Evolutionary conservation across 2,113 vertebrate species (phyloP).

Genomic region (Brachypteracias leptosomus): DNA sequence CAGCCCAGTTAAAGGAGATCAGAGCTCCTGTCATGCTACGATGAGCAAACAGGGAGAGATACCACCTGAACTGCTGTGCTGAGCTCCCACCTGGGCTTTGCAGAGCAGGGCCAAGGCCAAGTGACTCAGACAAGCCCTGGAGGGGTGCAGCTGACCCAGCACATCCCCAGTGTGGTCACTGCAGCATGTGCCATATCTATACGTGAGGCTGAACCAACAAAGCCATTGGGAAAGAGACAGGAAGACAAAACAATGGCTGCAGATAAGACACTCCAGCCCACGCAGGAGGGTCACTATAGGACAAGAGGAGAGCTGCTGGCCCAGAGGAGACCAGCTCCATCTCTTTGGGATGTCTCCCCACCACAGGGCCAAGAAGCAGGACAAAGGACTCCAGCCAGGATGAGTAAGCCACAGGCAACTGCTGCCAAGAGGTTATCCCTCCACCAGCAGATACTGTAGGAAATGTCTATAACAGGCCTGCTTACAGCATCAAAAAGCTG

Average conservation of each 20-base stretch:
- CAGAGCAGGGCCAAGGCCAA: neutral
- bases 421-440: neutral
- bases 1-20: neutral
- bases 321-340: neutral
- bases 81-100: neutral
- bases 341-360: neutral
- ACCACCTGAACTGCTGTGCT: neutral
- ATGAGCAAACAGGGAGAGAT: neutral
- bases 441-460: neutral
- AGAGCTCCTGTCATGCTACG: neutral
- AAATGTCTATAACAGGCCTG: neutral
- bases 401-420: neutral
- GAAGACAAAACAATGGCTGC: constrained; percentile 48
- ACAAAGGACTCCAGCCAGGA: neutral
- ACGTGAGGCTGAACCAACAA: constrained; percentile 14
- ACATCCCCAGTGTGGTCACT: neutral
- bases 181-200: neutral
- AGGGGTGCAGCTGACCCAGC: neutral
- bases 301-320: neutral
- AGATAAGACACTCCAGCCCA: constrained; percentile 22
- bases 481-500: neutral
- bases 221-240: constrained; percentile 21
- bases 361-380: neutral
- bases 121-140: neutral
- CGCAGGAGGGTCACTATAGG: neutral